These are phyloP conservation scores for Barbus barbus DNA, from an alignment of 2,113 vertebrate species.

Conservation along the genomic window DNA sequence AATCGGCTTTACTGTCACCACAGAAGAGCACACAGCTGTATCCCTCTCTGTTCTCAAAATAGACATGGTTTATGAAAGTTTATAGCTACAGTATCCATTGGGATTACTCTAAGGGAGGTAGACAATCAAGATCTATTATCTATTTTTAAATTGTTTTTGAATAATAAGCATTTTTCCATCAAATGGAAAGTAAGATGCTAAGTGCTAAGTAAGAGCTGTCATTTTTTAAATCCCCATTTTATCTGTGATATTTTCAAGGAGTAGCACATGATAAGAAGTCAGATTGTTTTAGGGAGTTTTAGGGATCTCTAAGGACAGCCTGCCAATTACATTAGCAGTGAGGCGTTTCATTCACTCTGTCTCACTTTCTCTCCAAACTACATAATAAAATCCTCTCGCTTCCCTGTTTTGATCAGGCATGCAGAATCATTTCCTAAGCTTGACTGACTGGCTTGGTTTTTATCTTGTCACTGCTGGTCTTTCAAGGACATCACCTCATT, in stretches of 20 bases:
- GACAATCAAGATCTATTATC: not conserved
- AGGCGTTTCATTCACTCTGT: conserved; percentile 21
- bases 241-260: not conserved
- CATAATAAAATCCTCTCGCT: not conserved
- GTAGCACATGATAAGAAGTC: conserved; percentile 6
- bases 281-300: not conserved
- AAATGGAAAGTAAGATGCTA: not conserved
- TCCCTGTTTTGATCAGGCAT: conserved; percentile 6
- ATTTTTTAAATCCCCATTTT: conserved; percentile 19
- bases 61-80: not conserved
- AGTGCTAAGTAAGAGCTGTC: conserved; percentile 1
- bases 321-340: conserved; percentile 45
- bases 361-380: conserved; percentile 10
- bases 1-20: not conserved
- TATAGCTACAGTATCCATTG: not conserved
- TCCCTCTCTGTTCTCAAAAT: not conserved
- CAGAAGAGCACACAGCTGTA: not conserved
- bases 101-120: not conserved
- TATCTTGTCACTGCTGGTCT: conserved; percentile 7
- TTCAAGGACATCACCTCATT: conserved; percentile 26
- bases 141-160: not conserved
- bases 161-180: not conserved
- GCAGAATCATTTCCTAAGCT: conserved; percentile 29
- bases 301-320: conserved; percentile 39
- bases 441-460: conserved; percentile 12